Conservation (phyloP, 2,888 invertebrate species). For the Dugesia japonica region DNA sequence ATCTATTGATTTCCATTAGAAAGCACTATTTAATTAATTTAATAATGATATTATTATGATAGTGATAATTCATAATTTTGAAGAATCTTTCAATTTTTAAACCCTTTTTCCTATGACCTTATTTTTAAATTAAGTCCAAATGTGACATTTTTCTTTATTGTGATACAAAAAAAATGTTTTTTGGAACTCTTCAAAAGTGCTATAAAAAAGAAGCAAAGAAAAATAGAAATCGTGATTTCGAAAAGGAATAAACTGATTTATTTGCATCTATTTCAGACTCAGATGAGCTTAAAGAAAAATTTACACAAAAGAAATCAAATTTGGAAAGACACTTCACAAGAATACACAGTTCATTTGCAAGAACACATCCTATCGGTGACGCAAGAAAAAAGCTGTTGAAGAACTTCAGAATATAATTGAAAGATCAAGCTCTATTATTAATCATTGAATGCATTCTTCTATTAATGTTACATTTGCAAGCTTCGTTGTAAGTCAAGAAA, state of each 20-base stretch:
- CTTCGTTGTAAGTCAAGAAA: not conserved
- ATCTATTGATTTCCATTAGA: no score
- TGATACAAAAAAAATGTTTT: no score
- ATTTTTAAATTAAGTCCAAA: not conserved
- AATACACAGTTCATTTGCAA: not conserved
- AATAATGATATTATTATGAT: no score
- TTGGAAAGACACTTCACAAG: not conserved
- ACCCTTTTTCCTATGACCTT: no score
- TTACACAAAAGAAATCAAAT: not conserved
- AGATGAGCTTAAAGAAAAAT: not conserved
- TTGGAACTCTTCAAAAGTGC: no score
- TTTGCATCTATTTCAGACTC: not conserved
- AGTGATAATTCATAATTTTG: no score
- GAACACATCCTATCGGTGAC: not conserved
- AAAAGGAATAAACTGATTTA: not conserved
- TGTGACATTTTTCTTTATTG: no score
- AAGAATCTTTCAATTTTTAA: no score
- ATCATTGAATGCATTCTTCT: no score
- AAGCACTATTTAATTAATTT: no score
- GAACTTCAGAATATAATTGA: not conserved
- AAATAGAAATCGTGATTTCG: not conserved
- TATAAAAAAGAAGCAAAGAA: not conserved
- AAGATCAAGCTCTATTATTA: not conserved
- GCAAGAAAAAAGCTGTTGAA: not conserved
- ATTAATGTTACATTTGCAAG: not conserved